Percentiles rank a stretch among this genome's conserved stretches.
Evolutionary conservation across 30 jellyfish, hydroid and myxozoan species (phyloP).

Genomic region (Haliclystus octoradiatus): DNA sequence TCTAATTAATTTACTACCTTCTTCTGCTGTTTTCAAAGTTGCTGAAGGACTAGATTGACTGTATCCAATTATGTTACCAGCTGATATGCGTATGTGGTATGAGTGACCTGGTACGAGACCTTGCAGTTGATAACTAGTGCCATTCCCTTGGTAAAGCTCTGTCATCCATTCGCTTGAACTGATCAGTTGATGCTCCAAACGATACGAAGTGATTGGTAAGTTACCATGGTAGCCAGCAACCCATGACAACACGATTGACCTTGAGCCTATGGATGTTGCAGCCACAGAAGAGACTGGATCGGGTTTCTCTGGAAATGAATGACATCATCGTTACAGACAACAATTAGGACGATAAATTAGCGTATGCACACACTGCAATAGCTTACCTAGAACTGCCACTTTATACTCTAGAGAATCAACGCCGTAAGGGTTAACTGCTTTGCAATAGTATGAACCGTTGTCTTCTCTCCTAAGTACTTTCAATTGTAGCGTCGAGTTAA

Average conservation of each 20-base stretch:
- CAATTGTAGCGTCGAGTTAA: constrained; percentile 48
- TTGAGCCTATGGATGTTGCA: constrained; percentile 30
- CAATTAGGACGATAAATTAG: background rate
- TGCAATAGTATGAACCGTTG: constrained; percentile 65
- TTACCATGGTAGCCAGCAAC: constrained; percentile 55
- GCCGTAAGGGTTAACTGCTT: constrained; percentile 58
- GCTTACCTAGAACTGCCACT: constrained; percentile 62
- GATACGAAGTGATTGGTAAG: constrained; percentile 23
- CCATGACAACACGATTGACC: constrained; percentile 60
- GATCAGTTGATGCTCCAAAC: constrained; percentile 30
- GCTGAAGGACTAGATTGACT: constrained; percentile 49
- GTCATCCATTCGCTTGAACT: constrained; percentile 22
- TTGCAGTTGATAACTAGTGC: constrained; percentile 9
- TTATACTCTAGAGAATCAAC: constrained; percentile 23
- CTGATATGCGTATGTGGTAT: constrained; percentile 45
- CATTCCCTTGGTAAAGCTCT: constrained; percentile 21
- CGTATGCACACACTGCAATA: background rate
- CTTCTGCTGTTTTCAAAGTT: constrained; percentile 59
- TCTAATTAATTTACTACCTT: no score
- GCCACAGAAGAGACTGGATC: constrained; percentile 36
- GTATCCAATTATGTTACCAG: constrained; percentile 45
- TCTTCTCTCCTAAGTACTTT: constrained; percentile 32
- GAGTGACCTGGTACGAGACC: constrained; percentile 48
- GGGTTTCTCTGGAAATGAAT: constrained; percentile 33
- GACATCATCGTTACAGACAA: background rate